These are phyloP conservation scores for Nowickia ferox DNA, from an alignment of 2,888 invertebrate species.

Conservation along the genomic window DNA sequence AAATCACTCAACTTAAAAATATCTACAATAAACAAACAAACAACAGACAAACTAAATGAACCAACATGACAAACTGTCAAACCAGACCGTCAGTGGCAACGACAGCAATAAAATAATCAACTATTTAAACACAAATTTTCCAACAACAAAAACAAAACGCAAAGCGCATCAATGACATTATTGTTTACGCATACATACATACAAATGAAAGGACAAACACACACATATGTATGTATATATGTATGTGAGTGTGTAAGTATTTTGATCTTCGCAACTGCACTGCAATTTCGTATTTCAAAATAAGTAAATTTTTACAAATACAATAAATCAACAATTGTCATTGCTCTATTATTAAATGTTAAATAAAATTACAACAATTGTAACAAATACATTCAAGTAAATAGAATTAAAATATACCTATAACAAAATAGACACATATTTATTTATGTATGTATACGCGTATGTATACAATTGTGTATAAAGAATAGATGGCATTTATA, in stretches of 20 bases:
- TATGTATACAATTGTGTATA: neutral
- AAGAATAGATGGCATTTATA: slow-evolving; percentile 13
- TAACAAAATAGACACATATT: neutral
- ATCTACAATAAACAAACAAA: slow-evolving; percentile 7
- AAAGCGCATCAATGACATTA: slow-evolving; percentile 60
- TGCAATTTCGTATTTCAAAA: slow-evolving; percentile 47
- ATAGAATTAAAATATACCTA: slow-evolving; percentile 5
- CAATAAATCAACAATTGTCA: slow-evolving; percentile 50
- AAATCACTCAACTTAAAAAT: slow-evolving; percentile 57
- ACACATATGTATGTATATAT: neutral
- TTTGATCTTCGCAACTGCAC: neutral
- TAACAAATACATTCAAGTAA: slow-evolving; percentile 19
- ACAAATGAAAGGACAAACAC: no score
- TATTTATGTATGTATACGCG: neutral
- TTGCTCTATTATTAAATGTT: slow-evolving; percentile 61
- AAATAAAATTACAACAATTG: slow-evolving; percentile 56
- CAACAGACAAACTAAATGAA: slow-evolving; percentile 30
- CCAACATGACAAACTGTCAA: slow-evolving; percentile 20
- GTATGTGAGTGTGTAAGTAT: neutral
- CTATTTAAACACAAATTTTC: slow-evolving; percentile 28
- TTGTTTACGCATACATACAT: slow-evolving; percentile 18
- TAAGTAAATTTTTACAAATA: slow-evolving; percentile 32
- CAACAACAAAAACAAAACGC: slow-evolving; percentile 15
- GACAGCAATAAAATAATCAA: slow-evolving; percentile 36
- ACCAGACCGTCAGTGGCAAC: slow-evolving; percentile 7